These are phyloP conservation scores for Aphelocoma californica DNA, from an alignment of 2,797 vertebrate genomes.

Conservation along the genomic window DNA sequence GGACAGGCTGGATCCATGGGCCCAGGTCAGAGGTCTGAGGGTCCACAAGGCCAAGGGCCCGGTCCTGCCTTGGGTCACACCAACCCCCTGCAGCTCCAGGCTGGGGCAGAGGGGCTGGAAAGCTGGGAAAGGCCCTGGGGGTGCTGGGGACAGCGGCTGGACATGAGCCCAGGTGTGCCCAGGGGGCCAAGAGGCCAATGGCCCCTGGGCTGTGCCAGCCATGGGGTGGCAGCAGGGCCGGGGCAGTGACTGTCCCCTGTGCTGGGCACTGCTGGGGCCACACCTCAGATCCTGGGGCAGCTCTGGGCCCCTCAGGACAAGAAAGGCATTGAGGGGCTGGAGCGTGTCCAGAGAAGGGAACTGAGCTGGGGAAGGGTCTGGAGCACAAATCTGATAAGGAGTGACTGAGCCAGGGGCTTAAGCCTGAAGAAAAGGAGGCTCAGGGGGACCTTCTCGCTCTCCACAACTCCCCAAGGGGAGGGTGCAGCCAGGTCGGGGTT, in stretches of 20 bases:
- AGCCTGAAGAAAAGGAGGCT: background rate
- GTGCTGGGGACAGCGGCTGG: accelerated
- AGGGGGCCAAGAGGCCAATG: background rate
- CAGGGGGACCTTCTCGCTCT: accelerated
- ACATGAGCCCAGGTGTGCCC: background rate
- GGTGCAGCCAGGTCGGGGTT: accelerated
- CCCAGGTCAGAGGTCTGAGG: background rate
- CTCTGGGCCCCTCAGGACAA: background rate
- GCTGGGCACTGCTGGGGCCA: background rate
- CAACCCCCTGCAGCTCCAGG: background rate
- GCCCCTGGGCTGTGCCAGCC: background rate
- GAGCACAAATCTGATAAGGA: background rate
- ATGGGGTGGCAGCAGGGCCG: background rate
- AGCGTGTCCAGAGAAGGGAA: background rate
- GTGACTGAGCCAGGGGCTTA: background rate
- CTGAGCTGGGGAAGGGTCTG: accelerated
- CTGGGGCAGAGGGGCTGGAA: background rate
- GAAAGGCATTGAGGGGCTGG: background rate
- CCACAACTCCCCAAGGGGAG: background rate
- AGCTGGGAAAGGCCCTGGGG: background rate
- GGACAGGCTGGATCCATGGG: background rate
- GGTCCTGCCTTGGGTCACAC: background rate
- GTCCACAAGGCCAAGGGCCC: accelerated
- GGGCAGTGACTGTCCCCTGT: background rate
- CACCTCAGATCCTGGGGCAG: accelerated